These are phyloP conservation scores for Ceyx margarethae DNA, from an alignment of 2,113 vertebrate species.

Conservation along the genomic window DNA sequence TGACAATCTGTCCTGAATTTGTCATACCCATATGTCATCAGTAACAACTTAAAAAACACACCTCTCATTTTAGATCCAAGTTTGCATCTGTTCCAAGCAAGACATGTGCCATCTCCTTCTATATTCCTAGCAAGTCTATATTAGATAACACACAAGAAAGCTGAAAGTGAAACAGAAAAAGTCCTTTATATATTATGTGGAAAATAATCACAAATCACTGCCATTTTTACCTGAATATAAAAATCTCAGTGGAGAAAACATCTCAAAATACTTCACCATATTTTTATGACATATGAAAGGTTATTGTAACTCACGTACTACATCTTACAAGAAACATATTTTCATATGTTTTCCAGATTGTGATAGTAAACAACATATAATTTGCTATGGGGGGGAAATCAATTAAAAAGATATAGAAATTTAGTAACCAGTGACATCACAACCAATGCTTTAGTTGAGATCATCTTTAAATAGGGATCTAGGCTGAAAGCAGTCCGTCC, in stretches of 20 bases:
- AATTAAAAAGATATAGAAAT: background rate
- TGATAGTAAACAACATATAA: background rate
- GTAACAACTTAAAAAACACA: slow-evolving; percentile 53
- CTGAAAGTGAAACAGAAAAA: background rate
- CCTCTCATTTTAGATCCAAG: slow-evolving; percentile 56
- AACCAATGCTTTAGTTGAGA: background rate
- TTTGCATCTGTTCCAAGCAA: slow-evolving; percentile 54
- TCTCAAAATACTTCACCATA: background rate
- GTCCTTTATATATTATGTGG: background rate
- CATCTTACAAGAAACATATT: background rate
- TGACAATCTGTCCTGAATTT: slow-evolving; percentile 59
- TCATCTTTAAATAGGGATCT: background rate
- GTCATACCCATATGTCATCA: slow-evolving; percentile 54
- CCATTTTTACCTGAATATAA: background rate
- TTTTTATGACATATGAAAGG: background rate
- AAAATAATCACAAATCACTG: background rate
- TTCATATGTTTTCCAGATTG: background rate
- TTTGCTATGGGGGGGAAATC: background rate
- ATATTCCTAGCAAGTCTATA: slow-evolving; percentile 34
- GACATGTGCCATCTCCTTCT: background rate
- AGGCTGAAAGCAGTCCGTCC: background rate
- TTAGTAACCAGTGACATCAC: background rate
- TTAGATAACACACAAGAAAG: background rate
- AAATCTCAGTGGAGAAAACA: background rate
- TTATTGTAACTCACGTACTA: background rate